Percentiles rank a stretch among this genome's conserved stretches.
These are phyloP conservation scores for Mallotus villosus DNA, from an alignment of 2,797 vertebrate genomes.

Conservation along the genomic window DNA sequence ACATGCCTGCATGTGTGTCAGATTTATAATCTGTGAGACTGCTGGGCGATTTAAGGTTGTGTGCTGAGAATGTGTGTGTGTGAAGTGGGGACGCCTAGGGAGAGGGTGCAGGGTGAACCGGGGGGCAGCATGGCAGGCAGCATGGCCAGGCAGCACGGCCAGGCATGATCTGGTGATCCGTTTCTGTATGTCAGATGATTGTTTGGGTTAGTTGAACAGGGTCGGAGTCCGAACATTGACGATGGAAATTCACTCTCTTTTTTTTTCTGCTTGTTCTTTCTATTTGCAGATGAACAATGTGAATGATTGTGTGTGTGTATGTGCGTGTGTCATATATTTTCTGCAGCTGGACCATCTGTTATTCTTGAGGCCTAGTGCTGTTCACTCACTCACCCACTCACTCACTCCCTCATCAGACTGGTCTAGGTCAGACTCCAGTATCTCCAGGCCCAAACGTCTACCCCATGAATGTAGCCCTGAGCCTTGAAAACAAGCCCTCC, in stretches of 20 bases:
- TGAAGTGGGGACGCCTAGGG: neutral
- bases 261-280: no score
- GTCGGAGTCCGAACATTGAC: conserved; percentile 78
- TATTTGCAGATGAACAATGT: no score
- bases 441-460: no score
- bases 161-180: conserved; percentile 18
- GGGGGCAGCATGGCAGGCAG: conserved; percentile 4
- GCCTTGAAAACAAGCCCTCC: no score
- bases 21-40: neutral
- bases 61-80: neutral
- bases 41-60: neutral
- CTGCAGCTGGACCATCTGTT: conserved; percentile 79
- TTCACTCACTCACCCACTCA: no score
- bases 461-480: no score
- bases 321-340: conserved; percentile 39
- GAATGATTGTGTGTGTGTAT: no score
- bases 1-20: conserved; percentile 5
- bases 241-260: conserved; percentile 62
- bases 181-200: conserved; percentile 57
- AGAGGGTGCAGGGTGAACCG: neutral
- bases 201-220: conserved; percentile 76
- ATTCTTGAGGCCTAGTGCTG: conserved; percentile 71
- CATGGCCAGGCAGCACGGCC: neutral
- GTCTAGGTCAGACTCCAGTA: no score
- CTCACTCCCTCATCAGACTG: neutral